Conservation (phyloP, 2,888 invertebrate species). For the Cancer borealis region DNA sequence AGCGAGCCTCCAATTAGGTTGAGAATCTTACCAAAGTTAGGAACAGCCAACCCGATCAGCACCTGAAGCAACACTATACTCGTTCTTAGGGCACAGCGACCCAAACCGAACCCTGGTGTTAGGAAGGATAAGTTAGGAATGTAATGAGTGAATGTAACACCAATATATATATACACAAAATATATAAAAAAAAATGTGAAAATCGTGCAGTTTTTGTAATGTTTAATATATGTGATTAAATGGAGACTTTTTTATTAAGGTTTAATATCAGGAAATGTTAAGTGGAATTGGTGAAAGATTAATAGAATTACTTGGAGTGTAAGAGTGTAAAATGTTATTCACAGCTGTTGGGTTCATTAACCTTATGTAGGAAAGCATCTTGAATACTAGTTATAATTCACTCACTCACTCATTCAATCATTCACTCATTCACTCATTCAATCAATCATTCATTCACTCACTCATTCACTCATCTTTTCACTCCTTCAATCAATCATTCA, state of each 20-base stretch:
- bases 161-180: too few species aligned
- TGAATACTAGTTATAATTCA: not conserved
- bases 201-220: too few species aligned
- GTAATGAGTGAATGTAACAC: not conserved
- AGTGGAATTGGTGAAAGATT: too few species aligned
- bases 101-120: slow-evolving; percentile 78
- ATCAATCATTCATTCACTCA: not conserved
- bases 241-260: too few species aligned
- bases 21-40: slow-evolving; percentile 86
- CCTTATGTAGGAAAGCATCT: too few species aligned
- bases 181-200: too few species aligned
- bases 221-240: too few species aligned
- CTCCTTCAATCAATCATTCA: too few species aligned
- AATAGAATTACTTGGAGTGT: not conserved
- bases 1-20: slow-evolving; percentile 86
- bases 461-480: not conserved
- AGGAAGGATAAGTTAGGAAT: not conserved
- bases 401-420: not conserved
- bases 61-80: slow-evolving; percentile 83
- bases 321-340: not conserved
- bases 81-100: slow-evolving; percentile 83
- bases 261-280: too few species aligned
- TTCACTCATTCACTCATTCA: not conserved
- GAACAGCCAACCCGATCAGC: slow-evolving; percentile 86
- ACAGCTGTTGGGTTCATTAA: not conserved